Evolutionary conservation across 2,888 invertebrate genomes (phyloP), one percentile per base, ranked within the genome.

Genomic region (Tetramorium bicarinatum): DNA sequence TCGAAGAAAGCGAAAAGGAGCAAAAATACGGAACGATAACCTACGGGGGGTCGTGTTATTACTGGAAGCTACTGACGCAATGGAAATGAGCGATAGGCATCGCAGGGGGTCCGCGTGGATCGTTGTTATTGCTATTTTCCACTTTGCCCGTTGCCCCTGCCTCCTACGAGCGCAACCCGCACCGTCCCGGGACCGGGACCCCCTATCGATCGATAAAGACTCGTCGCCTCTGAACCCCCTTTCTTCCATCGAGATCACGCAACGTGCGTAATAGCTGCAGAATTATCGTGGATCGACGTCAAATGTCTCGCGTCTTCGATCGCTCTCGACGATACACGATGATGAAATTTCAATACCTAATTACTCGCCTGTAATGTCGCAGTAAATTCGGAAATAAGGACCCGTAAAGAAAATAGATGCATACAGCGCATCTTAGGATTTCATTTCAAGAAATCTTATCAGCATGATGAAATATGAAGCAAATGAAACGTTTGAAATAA

Each of bases 101-200:
- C 91, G 92, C 92, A 91, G 93, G 93, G 93, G 93, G 93, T 93
- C 91, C 83, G 84, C 59, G 54, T 79, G 81, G 85, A 86, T 87
- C 85, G 71, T 86, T 82, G 85, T 85, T 86, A 86, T 85, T 87
- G 81, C 87, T 83, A 81, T 85, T 88, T 87, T 83, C 77, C 85
- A 87, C 87, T 85, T 85, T 72, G 84, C 72, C 83, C 85, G 74
- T 71, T 82, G 71, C 82, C 61, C 77, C 67, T 47, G 25, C 44
- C 29, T 67, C 75, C 41, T 25, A 13, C 67, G n/a, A 13, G 66
- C 38, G 8, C 25, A 29, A 61, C 29, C 41, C 38, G 52, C 56
- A 7, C 41, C 54, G 11, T n/a, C 29, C 54, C 54, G 67, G 13
- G 29, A 59, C 54, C 54, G 67, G 13, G 29, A 59, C 61, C 56